Conservation (phyloP, 2,797 vertebrate genomes). For the Orestias chungarensis region DNA sequence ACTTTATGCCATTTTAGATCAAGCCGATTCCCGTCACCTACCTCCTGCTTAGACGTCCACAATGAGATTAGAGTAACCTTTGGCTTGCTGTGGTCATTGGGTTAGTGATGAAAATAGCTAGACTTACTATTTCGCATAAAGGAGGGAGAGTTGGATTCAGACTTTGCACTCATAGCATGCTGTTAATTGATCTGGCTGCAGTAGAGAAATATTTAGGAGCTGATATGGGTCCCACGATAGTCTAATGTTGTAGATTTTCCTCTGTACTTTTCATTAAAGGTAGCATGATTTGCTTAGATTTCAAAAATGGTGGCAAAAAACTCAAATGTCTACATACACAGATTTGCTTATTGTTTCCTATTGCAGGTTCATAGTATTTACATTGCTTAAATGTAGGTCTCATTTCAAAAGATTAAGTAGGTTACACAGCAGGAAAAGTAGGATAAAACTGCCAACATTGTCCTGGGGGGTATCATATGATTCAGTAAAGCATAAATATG, state of each 20-base stretch:
- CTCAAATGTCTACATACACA: not conserved
- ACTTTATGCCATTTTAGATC: constrained; percentile 61
- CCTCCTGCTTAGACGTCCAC: constrained; percentile 60
- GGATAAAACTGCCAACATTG: not conserved
- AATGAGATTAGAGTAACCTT: constrained; percentile 69
- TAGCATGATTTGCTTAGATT: not conserved
- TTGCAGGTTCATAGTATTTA: not conserved
- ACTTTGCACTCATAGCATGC: constrained; percentile 33
- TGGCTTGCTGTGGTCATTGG: constrained; percentile 39
- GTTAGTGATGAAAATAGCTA: constrained; percentile 63
- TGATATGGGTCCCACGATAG: constrained; percentile 29
- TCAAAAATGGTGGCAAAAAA: not conserved
- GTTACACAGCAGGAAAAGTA: not conserved
- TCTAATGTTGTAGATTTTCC: constrained; percentile 18
- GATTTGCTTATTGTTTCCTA: not conserved
- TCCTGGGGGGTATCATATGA: not conserved
- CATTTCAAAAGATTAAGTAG: not conserved
- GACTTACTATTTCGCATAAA: constrained; percentile 45
- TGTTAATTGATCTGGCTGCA: constrained; percentile 43
- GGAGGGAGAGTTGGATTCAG: constrained; percentile 28
- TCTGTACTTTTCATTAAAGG: constrained; percentile 14
- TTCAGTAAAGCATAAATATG: not conserved
- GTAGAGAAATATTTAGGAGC: constrained; percentile 13
- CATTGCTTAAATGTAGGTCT: not conserved
- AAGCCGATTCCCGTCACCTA: constrained; percentile 56